These are phyloP conservation scores for Philonicus albiceps DNA, from an alignment of 2,888 invertebrate species.

Conservation along the genomic window DNA sequence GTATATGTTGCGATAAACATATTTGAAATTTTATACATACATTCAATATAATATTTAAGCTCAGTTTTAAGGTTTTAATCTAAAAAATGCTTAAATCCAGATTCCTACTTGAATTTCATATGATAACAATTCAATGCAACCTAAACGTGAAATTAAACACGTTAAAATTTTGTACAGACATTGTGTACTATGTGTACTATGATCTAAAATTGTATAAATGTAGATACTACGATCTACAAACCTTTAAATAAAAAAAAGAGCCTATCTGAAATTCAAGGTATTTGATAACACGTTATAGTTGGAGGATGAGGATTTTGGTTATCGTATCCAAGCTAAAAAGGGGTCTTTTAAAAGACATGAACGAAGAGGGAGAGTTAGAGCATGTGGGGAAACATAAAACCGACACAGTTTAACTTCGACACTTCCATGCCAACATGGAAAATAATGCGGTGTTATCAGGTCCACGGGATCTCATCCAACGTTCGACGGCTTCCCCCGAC, in stretches of 20 bases:
- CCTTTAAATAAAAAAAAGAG: neutral
- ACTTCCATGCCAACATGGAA: neutral
- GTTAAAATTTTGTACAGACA: no score
- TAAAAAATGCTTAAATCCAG: no score
- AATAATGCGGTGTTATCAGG: neutral
- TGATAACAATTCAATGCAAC: no score
- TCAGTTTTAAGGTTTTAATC: no score
- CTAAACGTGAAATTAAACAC: no score
- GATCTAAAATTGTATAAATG: no score
- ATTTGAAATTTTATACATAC: no score
- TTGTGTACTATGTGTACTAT: no score
- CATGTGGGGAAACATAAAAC: conserved; percentile 7
- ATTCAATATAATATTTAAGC: no score
- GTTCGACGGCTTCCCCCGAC: neutral
- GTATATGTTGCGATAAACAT: no score
- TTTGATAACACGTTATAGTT: neutral
- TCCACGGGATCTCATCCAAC: neutral
- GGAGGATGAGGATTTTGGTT: neutral
- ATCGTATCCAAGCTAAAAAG: neutral
- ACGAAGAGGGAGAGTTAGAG: neutral
- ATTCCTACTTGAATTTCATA: no score
- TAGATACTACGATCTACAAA: neutral
- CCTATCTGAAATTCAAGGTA: neutral
- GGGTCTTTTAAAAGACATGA: neutral
- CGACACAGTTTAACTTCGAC: conserved; percentile 14